Evolutionary conservation across 2,888 invertebrate species (phyloP).

Genomic region (Lypha dubia): DNA sequence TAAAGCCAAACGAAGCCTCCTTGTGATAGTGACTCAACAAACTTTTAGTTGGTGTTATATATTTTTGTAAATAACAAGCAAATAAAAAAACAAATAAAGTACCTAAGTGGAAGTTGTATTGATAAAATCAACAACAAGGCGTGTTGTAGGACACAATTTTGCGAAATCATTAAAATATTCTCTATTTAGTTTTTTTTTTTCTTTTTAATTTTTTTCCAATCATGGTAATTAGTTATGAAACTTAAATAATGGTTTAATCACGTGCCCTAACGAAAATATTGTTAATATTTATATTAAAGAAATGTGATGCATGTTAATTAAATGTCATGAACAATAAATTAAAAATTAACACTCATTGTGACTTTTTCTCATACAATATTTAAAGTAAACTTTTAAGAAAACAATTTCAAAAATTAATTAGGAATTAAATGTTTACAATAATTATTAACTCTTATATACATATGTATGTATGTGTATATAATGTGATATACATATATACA

Average conservation of each 20-base stretch:
- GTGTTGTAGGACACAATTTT: not conserved
- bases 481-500: no score
- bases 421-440: not conserved
- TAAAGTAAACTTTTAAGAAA: not conserved
- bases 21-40: not conserved
- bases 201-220: not conserved
- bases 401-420: conserved; percentile 10
- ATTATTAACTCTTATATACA: not conserved
- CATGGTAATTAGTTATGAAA: not conserved
- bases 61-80: not conserved
- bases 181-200: not conserved
- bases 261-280: conserved; percentile 41
- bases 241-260: conserved; percentile 42
- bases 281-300: not conserved
- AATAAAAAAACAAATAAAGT: no score
- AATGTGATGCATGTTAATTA: conserved; percentile 41
- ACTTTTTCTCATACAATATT: conserved; percentile 20
- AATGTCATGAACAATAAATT: conserved; percentile 66
- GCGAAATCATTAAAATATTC: not conserved
- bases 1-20: no score
- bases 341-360: conserved; percentile 62
- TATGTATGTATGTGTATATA: no score
- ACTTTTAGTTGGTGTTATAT: not conserved
- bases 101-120: not conserved
- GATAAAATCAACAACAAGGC: not conserved